These are phyloP conservation scores for Spea hammondii DNA, from an alignment of 2,797 vertebrate genomes.

Conservation along the genomic window DNA sequence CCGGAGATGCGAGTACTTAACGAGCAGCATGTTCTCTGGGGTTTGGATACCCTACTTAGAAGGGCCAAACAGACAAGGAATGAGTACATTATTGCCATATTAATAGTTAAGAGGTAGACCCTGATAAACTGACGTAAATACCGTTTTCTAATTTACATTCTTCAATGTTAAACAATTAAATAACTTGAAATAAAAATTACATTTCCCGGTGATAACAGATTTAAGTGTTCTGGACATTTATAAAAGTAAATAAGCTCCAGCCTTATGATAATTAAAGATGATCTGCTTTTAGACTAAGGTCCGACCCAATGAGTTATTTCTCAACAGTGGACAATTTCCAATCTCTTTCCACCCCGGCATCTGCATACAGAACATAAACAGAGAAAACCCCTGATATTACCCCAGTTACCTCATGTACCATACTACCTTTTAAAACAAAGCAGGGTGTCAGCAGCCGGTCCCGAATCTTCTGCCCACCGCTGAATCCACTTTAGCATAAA, in stretches of 20 bases:
- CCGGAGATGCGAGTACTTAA: no score
- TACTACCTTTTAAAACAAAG: constrained; percentile 99
- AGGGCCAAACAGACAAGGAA: no score
- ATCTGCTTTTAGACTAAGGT: constrained; percentile 7
- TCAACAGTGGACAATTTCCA: background rate
- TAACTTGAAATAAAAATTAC: no score
- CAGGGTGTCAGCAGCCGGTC: constrained; percentile 95
- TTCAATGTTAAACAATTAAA: no score
- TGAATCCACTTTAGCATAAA: constrained; percentile 99
- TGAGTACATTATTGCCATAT: no score
- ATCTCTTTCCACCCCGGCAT: background rate
- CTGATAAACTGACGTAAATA: no score
- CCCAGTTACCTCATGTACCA: constrained; percentile 83
- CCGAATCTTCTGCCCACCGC: constrained; percentile 94
- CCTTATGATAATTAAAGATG: background rate
- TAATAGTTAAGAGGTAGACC: no score
- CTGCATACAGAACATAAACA: constrained; percentile 45
- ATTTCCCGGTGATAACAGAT: no score
- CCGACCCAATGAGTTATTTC: background rate
- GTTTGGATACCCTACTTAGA: no score
- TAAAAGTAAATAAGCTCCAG: background rate
- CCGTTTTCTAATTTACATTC: no score
- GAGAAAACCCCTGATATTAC: constrained; percentile 74
- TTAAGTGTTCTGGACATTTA: no score
- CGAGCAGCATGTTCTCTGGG: no score